A percentile compares a stretch with the other conserved stretches of the same genome.
phyloP scores from a whole-genome alignment of 2,113 vertebrate species.

The Saguinus midas region DNA sequence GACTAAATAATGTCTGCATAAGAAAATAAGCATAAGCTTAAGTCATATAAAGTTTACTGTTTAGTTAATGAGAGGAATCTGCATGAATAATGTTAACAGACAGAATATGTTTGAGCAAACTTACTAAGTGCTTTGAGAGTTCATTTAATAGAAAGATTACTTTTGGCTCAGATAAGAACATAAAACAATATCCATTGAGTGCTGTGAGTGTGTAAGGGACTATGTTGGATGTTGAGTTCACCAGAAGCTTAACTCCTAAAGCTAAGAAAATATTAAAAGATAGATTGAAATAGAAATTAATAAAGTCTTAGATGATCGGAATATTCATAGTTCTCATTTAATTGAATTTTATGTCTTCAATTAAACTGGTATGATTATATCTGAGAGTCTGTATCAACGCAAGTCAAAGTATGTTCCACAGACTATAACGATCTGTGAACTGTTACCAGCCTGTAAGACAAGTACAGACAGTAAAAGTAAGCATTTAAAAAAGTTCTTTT shows the following conservation, averaged over 20 bases:
- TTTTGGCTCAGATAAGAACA: slow-evolving; percentile 1
- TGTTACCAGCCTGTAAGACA: background rate
- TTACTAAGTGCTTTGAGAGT: background rate
- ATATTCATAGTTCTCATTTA: background rate
- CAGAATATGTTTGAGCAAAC: background rate
- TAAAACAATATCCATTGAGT: background rate
- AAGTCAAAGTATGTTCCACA: background rate
- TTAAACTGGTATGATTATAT: slow-evolving; percentile 7
- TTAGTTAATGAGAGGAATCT: background rate
- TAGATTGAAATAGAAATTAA: slow-evolving; percentile 1
- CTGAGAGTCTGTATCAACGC: background rate
- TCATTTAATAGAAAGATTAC: slow-evolving; percentile 8
- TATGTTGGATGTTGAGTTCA: too few relatives aligned
- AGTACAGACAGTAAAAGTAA: background rate
- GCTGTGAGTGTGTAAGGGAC: too few relatives aligned
- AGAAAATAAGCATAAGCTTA: background rate
- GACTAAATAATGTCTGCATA: background rate
- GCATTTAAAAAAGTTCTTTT: background rate
- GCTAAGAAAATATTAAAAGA: slow-evolving; percentile 25
- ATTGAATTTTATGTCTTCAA: slow-evolving; percentile 29
- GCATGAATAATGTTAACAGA: background rate
- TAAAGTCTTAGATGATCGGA: background rate
- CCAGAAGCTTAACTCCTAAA: background rate
- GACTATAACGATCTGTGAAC: background rate
- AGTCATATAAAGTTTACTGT: background rate